These are phyloP conservation scores for Tragopan temminckii DNA, from an alignment of 2,797 vertebrate genomes.

Conservation along the genomic window DNA sequence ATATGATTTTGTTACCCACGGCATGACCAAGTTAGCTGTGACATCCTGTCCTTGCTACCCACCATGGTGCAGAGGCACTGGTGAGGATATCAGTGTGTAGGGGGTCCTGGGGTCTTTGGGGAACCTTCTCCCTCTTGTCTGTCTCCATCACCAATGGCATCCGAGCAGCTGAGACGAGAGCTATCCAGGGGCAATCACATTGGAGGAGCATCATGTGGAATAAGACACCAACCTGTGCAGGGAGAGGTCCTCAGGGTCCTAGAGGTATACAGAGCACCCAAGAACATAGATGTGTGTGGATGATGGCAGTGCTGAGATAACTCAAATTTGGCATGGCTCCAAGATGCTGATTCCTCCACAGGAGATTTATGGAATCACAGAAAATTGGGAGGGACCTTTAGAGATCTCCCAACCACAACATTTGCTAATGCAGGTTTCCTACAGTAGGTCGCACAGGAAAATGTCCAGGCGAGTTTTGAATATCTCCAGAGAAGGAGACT, in stretches of 20 bases:
- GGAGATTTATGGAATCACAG: not conserved
- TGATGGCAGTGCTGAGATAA: not conserved
- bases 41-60: not conserved
- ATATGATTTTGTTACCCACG: not conserved
- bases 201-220: not conserved
- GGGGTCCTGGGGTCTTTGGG: not conserved
- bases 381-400: too few relatives aligned
- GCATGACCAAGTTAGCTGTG: not conserved
- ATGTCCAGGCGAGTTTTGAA: too few relatives aligned
- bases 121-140: not conserved
- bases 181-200: fast-evolving
- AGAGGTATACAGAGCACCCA: not conserved
- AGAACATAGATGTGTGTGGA: not conserved
- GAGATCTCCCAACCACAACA: too few relatives aligned
- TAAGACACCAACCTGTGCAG: fast-evolving
- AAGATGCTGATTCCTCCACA: not conserved
- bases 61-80: fast-evolving
- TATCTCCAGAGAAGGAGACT: too few relatives aligned
- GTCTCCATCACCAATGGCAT: not conserved
- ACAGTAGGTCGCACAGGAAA: too few relatives aligned
- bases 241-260: fast-evolving
- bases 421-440: too few relatives aligned
- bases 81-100: not conserved
- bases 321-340: not conserved
- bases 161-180: fast-evolving